Conservation (phyloP, 2,797 vertebrate species). For the Discoglossus pictus region DNA sequence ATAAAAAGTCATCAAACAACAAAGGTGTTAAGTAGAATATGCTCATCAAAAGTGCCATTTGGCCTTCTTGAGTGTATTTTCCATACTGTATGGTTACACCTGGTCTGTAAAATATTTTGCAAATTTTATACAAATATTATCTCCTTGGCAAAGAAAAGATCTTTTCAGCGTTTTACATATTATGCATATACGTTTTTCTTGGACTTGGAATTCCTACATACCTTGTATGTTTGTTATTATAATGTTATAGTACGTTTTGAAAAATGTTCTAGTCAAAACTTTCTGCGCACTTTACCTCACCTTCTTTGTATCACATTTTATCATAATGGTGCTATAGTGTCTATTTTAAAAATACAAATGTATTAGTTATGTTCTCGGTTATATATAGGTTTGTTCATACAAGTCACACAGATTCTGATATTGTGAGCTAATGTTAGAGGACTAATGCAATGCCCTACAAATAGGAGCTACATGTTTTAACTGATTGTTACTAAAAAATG, state of each 20-base stretch:
- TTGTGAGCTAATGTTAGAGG: too few species aligned
- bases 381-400: too few species aligned
- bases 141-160: conserved; percentile 4
- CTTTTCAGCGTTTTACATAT: conserved; percentile 13
- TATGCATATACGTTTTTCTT: conserved; percentile 27
- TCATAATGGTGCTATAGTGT: too few species aligned
- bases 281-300: conserved; percentile 10
- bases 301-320: conserved; percentile 4
- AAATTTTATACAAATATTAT: conserved; percentile 38
- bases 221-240: conserved; percentile 32
- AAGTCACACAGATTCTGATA: too few species aligned
- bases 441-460: too few species aligned
- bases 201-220: conserved; percentile 27
- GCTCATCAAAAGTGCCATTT: not conserved
- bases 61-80: not conserved
- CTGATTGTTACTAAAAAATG: too few species aligned
- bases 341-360: too few species aligned
- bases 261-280: conserved; percentile 19
- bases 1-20: not conserved
- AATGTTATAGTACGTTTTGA: conserved; percentile 28
- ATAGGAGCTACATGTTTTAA: too few species aligned
- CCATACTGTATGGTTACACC: conserved; percentile 7
- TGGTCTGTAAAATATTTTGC: conserved; percentile 3
- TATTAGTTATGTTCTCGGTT: too few species aligned
- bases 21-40: not conserved